Evolutionary conservation across 2,888 invertebrate genomes (phyloP).

Genomic region (Brachycybe producta): DNA sequence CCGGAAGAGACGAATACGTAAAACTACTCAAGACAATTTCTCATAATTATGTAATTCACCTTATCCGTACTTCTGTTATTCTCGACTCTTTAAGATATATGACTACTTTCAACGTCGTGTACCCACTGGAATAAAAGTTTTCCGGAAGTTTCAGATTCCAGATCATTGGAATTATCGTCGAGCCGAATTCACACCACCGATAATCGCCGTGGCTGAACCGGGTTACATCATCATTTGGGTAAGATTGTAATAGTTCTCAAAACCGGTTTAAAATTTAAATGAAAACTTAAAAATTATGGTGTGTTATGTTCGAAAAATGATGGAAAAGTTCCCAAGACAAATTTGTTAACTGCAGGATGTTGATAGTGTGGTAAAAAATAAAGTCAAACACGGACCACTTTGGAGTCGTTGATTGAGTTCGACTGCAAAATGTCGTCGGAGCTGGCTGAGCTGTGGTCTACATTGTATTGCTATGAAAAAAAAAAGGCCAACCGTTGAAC

Average conservation of each 20-base stretch:
- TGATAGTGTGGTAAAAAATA: no score
- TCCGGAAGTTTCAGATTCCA: slow-evolving; percentile 11
- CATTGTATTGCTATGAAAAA: no score
- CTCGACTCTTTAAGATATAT: no score
- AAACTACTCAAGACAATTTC: neutral
- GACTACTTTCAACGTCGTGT: neutral
- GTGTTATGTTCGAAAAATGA: neutral
- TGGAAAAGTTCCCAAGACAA: no score
- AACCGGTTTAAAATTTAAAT: neutral
- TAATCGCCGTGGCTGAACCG: slow-evolving; percentile 16
- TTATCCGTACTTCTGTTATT: no score
- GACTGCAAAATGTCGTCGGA: no score
- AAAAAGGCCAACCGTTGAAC: no score
- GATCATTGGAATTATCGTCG: slow-evolving; percentile 13
- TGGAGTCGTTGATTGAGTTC: no score
- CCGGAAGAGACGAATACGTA: slow-evolving; percentile 14
- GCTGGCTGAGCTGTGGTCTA: no score
- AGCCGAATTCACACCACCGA: slow-evolving; percentile 10
- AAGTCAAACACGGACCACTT: no score
- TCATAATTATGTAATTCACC: neutral
- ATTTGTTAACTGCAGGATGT: no score
- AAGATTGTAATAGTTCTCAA: neutral
- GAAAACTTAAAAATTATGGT: neutral
- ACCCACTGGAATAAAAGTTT: slow-evolving; percentile 16
- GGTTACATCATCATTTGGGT: slow-evolving; percentile 17